Conservation (phyloP, 2,888 invertebrate genomes). For the Coenonympha glycerion region DNA sequence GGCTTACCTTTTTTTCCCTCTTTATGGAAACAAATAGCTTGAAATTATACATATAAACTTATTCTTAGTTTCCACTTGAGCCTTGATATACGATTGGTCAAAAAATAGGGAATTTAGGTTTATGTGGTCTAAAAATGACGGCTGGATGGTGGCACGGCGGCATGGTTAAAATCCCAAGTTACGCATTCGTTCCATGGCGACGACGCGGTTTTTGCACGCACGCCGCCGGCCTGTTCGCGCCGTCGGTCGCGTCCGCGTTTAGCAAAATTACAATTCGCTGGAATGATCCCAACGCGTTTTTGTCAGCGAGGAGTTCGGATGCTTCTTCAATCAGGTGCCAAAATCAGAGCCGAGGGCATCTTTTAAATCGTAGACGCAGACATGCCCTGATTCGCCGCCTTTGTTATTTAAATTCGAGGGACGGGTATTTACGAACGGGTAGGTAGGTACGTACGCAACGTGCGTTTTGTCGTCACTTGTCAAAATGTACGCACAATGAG, state of each 20-base stretch:
- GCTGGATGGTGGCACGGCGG: too few relatives aligned
- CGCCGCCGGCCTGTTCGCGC: slow-evolving; percentile 60
- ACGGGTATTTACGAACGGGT: slow-evolving; percentile 26
- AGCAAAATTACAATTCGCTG: slow-evolving; percentile 50
- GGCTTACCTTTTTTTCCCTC: too few relatives aligned
- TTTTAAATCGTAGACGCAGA: slow-evolving; percentile 18
- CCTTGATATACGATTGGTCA: too few relatives aligned
- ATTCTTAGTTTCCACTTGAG: too few relatives aligned
- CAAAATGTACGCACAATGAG: slow-evolving; percentile 31
- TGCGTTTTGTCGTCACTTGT: slow-evolving; percentile 38
- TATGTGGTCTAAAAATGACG: too few relatives aligned
- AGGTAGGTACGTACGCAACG: slow-evolving; percentile 32
- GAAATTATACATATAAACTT: too few relatives aligned
- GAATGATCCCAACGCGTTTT: slow-evolving; percentile 47
- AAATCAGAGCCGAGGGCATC: slow-evolving; percentile 29
- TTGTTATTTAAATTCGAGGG: slow-evolving; percentile 30
- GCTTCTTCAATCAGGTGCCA: slow-evolving; percentile 35
- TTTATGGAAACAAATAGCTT: too few relatives aligned
- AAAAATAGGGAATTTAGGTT: too few relatives aligned
- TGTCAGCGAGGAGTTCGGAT: slow-evolving; percentile 32
- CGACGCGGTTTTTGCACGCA: slow-evolving; percentile 57
- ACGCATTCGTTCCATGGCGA: slow-evolving; percentile 18
- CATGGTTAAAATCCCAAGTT: background rate
- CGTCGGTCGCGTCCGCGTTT: slow-evolving; percentile 51
- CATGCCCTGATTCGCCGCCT: slow-evolving; percentile 19